phyloP scores from a whole-genome alignment of 2,797 vertebrate species.

The Potorous gilbertii region DNA sequence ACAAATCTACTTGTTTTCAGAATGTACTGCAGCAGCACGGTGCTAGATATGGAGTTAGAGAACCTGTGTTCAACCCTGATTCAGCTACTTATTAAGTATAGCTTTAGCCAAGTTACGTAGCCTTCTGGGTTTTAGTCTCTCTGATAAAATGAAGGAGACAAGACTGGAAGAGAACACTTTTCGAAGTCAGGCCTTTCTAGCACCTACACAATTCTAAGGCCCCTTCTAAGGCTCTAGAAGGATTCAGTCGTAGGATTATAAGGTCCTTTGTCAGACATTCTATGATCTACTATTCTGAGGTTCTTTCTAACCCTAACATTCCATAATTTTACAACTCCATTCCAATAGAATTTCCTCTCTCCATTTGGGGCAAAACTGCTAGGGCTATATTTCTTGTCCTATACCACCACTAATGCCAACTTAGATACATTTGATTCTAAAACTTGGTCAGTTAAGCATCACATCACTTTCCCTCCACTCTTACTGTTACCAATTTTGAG shows the following conservation, averaged over 20 bases:
- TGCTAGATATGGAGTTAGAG: not conserved
- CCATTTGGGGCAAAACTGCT: not conserved
- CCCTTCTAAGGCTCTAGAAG: not conserved
- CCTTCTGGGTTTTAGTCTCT: not conserved
- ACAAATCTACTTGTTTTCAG: constrained; percentile 22
- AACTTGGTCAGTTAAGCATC: constrained; percentile 47
- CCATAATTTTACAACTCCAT: not conserved
- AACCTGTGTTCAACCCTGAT: not conserved
- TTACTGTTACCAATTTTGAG: not conserved
- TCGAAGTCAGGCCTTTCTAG: not conserved
- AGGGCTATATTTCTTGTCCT: constrained; percentile 41
- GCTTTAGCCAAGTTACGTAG: not conserved
- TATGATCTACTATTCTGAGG: not conserved
- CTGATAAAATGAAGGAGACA: not conserved
- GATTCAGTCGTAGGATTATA: not conserved
- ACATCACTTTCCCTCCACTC: not conserved
- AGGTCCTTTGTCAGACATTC: not conserved
- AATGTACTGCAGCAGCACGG: not conserved
- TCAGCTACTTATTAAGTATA: not conserved
- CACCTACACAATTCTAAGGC: not conserved
- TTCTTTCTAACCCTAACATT: not conserved
- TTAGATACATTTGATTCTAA: constrained; percentile 46
- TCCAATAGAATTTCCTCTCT: not conserved
- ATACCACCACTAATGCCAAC: not conserved
- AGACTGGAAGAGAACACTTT: not conserved